Evolutionary conservation across 2,888 invertebrate species (phyloP), one percentile per base, ranked within the genome.

Genomic region (Hipparchia sbordonii): DNA sequence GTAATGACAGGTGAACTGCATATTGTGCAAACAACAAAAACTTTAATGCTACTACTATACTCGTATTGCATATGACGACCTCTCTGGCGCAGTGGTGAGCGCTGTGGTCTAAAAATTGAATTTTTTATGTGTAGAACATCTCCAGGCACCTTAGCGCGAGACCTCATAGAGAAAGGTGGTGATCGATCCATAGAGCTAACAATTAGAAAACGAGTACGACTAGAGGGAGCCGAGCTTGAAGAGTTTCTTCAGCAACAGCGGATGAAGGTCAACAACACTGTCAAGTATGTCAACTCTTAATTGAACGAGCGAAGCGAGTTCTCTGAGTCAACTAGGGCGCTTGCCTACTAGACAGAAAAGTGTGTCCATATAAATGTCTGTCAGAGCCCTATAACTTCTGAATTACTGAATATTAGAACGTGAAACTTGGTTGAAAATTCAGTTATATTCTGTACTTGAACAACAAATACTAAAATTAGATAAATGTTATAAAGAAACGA

Each of bases 151-250:
- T 85, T 98, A 68, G 97, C 97, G 0, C 95, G 97, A 72, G 97
- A 97, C 79, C 92, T 98, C 62, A 95, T 97, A 54, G 97, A 97
- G 75, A 96, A 96, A 74, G 97, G 96, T 0, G 96, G 96, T 0
- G 96, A 96, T 78, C 92, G 97, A 57, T 95, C 95, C 66, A 94
- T 97, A 39, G 97, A 97, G 80, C 85, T 98, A 74, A 95, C 95
- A 70, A 94, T 97, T 0, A 95, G 95, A 67, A 94, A 95, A 13
- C 93, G 97, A 33, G 95, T 97, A 0, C 95, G 96, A 74, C 89
- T 97, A 0, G 97, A 97, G 84, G 97, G 97, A 0, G 86, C 94
- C 0, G 97, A 98, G 83, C 88, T 98, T 0, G 97, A 97, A 67
- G 97, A 97, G 80, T 96, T 95, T 87, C 88, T 96, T 81, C 95